Evolutionary conservation across 1,140 invertebrate genomes (phyloP).

Genomic region (Periplaneta americana): DNA sequence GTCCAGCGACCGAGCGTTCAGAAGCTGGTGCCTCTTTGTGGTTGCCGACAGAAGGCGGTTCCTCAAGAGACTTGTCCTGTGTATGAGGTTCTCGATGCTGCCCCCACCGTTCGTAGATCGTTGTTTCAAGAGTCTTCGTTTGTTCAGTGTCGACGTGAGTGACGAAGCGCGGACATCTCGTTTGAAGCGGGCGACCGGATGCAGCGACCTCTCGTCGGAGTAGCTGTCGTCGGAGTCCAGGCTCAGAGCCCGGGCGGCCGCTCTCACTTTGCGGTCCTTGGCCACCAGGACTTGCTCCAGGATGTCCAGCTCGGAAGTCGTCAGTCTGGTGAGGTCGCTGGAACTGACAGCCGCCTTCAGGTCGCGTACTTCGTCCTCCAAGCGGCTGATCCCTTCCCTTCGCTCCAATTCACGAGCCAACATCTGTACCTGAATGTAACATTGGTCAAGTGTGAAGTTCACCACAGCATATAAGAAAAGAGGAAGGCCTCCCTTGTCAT

Average conservation of each 20-base stretch:
- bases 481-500: no score
- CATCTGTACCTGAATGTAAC: constrained; percentile 42
- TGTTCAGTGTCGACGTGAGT: not conserved
- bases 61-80: not conserved
- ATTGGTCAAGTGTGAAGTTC: not conserved
- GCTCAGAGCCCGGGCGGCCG: constrained; percentile 23
- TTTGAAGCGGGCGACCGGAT: not conserved
- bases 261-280: constrained; percentile 21
- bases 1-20: not conserved
- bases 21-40: not conserved
- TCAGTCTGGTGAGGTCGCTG: constrained; percentile 17
- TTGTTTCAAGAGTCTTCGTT: not conserved
- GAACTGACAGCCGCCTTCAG: constrained; percentile 17
- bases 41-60: not conserved
- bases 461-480: not conserved
- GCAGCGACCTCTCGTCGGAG: not conserved
- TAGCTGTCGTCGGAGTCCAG: constrained; percentile 15
- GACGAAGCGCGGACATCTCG: not conserved
- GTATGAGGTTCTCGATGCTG: not conserved
- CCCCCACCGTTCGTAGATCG: not conserved
- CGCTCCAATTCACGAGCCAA: constrained; percentile 64
- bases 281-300: constrained; percentile 22
- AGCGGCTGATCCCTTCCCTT: constrained; percentile 36
- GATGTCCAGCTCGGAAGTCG: constrained; percentile 26
- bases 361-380: constrained; percentile 19